Conservation (phyloP, 1,140 invertebrate species). For the Bombus waltoni region DNA sequence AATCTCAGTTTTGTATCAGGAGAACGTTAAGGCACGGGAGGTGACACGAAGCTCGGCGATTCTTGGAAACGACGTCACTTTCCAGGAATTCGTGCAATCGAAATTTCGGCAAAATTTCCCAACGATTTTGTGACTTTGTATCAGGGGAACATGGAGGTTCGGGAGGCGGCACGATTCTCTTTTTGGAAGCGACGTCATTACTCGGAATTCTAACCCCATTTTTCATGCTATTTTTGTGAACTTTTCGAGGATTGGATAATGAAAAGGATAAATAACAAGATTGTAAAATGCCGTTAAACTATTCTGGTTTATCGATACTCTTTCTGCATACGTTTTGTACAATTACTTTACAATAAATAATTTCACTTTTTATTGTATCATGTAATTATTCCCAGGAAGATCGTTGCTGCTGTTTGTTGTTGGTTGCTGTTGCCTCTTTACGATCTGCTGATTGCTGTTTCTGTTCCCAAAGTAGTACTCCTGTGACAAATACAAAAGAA, state of each 20-base stretch:
- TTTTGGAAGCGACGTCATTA: background rate
- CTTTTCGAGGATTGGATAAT: background rate
- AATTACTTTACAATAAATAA: background rate
- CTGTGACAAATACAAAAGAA: no score
- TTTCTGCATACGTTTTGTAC: background rate
- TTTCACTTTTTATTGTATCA: background rate
- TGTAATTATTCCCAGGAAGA: background rate
- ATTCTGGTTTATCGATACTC: background rate
- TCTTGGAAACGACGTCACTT: no score
- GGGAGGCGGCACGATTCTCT: background rate
- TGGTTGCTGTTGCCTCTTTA: no score
- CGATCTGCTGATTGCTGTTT: no score
- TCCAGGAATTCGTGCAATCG: no score
- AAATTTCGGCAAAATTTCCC: background rate
- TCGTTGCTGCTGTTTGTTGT: background rate
- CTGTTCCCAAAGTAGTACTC: no score
- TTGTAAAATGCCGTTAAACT: background rate
- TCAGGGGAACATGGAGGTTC: background rate
- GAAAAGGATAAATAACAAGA: background rate
- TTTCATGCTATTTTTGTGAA: no score
- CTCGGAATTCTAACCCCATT: no score
- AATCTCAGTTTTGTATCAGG: no score
- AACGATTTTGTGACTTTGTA: conserved; percentile 26
- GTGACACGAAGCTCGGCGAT: no score
- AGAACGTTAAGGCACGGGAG: no score